These are phyloP conservation scores for Pteruthius melanotis DNA, from an alignment of 2,113 vertebrate genomes.

Conservation along the genomic window DNA sequence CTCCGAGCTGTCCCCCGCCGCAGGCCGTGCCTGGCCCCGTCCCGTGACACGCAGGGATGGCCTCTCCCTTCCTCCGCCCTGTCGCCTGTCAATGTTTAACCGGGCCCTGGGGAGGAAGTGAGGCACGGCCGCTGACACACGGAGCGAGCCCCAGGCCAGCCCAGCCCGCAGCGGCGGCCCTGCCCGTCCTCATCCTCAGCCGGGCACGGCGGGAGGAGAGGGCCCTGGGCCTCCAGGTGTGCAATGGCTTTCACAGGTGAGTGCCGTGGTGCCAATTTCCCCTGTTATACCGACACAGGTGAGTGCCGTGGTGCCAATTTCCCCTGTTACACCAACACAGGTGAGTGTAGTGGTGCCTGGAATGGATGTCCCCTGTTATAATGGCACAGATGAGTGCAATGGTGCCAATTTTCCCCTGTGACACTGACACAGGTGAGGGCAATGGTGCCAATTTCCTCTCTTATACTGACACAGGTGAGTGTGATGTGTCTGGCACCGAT, in stretches of 20 bases:
- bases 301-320: fast-evolving
- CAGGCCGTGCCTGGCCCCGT: neutral
- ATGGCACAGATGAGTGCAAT: too few relatives aligned
- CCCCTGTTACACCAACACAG: too few relatives aligned
- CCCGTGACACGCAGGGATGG: neutral
- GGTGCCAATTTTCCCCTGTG: neutral
- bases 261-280: neutral
- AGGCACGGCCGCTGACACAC: neutral
- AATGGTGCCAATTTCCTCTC: neutral
- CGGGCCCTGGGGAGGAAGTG: neutral
- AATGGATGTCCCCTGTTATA: neutral
- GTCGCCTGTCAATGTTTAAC: slow-evolving; percentile 37
- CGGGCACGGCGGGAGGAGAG: fast-evolving
- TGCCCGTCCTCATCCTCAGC: neutral
- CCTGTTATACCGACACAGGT: neutral
- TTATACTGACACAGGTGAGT: too few relatives aligned
- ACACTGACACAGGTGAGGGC: neutral
- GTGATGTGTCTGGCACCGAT: too few relatives aligned
- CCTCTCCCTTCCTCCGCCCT: neutral
- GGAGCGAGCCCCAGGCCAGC: neutral
- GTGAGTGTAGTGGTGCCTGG: too few relatives aligned
- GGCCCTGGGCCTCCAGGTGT: fast-evolving
- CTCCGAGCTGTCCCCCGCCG: neutral
- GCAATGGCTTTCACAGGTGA: too few relatives aligned
- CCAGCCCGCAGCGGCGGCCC: neutral